A percentile compares a stretch with the other conserved stretches of the same genome.
These are phyloP conservation scores for Mythimna lalbum DNA, from an alignment of 2,888 invertebrate species.

Conservation along the genomic window DNA sequence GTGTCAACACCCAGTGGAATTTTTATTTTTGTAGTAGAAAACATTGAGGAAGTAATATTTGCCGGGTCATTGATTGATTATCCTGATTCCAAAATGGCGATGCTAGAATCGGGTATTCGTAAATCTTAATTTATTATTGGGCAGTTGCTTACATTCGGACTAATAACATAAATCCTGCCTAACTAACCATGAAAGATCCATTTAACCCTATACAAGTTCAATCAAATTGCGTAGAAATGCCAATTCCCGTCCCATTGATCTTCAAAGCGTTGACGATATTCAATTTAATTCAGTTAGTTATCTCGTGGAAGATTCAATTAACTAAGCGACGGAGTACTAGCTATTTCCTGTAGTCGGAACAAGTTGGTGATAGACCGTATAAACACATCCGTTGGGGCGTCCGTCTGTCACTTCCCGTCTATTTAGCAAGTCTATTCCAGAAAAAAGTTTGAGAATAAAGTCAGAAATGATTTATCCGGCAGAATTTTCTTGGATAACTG, in stretches of 20 bases:
- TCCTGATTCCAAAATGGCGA: background rate
- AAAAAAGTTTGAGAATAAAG: conserved; percentile 38
- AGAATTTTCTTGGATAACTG: conserved; percentile 3
- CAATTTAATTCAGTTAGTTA: conserved; percentile 59
- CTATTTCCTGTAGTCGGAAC: conserved; percentile 26
- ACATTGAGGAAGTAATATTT: conserved; percentile 22
- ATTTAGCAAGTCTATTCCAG: conserved; percentile 42
- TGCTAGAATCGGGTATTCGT: background rate
- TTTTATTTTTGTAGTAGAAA: background rate
- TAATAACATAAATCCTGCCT: conserved; percentile 11
- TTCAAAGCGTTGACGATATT: conserved; percentile 47
- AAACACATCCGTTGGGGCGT: conserved; percentile 56
- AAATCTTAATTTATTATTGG: background rate
- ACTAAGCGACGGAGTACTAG: conserved; percentile 36
- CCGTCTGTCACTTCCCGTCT: conserved; percentile 48
- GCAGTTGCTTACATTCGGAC: background rate
- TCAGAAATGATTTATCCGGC: conserved; percentile 14
- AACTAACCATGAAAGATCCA: conserved; percentile 18
- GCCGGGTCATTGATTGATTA: conserved; percentile 2
- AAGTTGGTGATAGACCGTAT: conserved; percentile 42
- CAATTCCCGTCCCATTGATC: conserved; percentile 36
- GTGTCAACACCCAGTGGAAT: background rate
- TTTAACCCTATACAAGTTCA: conserved; percentile 30
- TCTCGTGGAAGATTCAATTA: conserved; percentile 56
- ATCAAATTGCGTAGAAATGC: conserved; percentile 32